Percentiles rank a stretch among this genome's conserved stretches.
Conservation (phyloP, 37 sponge, comb jelly and placozoan species). For the Haliclona indistincta region DNA sequence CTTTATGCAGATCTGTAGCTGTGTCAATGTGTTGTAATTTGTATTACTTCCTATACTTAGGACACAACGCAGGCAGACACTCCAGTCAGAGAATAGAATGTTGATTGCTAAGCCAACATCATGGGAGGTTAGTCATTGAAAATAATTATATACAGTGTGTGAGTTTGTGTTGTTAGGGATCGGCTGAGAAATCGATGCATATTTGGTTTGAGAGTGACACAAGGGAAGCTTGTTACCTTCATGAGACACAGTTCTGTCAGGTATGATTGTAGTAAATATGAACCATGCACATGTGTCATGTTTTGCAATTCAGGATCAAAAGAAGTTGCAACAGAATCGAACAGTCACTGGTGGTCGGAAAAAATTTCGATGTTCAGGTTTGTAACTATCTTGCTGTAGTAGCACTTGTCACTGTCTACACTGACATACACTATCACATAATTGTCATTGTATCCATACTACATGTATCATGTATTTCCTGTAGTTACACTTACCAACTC, state of each 20-base stretch:
- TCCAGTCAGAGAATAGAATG: conserved; percentile 2
- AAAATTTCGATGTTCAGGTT: neutral
- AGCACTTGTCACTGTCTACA: conserved; percentile 11
- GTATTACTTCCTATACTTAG: too few species aligned
- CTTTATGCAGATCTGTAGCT: too few species aligned
- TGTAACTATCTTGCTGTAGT: neutral
- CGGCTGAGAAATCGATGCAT: conserved; percentile 46
- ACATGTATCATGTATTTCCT: neutral
- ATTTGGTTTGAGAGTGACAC: conserved; percentile 53
- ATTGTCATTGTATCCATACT: neutral
- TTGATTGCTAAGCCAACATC: conserved; percentile 2
- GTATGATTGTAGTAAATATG: conserved; percentile 10
- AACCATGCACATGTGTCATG: neutral
- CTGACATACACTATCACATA: neutral
- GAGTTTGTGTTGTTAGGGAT: conserved; percentile 35
- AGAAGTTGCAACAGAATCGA: conserved; percentile 28
- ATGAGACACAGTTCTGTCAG: conserved; percentile 56
- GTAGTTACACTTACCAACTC: too few species aligned
- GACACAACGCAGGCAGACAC: neutral
- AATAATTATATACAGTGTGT: neutral
- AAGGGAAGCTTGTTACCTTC: conserved; percentile 69
- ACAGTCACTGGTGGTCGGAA: neutral
- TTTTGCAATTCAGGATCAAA: conserved; percentile 22
- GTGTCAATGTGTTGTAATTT: too few species aligned
- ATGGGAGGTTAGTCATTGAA: conserved; percentile 24